Conservation (phyloP, 2,797 vertebrate genomes). For the Lepidocolaptes lacrymiger region DNA sequence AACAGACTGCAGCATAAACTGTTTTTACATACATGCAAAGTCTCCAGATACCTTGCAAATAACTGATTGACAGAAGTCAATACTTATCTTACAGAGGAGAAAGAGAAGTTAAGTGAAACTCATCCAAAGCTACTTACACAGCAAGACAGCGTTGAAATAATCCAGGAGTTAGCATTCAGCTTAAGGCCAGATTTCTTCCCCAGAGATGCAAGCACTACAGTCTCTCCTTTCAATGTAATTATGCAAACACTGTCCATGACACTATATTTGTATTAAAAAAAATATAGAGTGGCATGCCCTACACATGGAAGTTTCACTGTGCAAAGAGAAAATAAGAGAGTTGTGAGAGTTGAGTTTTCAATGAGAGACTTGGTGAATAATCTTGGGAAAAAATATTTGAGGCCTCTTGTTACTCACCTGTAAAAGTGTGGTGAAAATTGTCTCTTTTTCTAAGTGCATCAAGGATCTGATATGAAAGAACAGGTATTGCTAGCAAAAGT, state of each 20-base stretch:
- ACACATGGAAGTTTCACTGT: not conserved
- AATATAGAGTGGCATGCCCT: not conserved
- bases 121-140: not conserved
- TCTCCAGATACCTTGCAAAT: not conserved
- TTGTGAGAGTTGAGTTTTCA: not conserved
- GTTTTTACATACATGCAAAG: not conserved
- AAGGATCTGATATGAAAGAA: not conserved
- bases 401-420: not conserved
- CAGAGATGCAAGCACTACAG: not conserved
- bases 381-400: not conserved
- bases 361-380: not conserved
- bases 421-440: not conserved
- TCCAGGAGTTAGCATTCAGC: not conserved
- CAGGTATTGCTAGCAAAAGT: not conserved
- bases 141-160: not conserved
- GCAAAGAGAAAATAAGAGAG: not conserved
- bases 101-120: not conserved
- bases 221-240: not conserved
- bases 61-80: not conserved
- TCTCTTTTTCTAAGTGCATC: not conserved
- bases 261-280: not conserved
- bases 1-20: not conserved
- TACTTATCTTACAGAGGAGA: not conserved
- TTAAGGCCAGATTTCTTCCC: not conserved
- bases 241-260: not conserved